phyloP scores from a whole-genome alignment of 1,140 invertebrate species.

The Scaptomyza pallida region DNA sequence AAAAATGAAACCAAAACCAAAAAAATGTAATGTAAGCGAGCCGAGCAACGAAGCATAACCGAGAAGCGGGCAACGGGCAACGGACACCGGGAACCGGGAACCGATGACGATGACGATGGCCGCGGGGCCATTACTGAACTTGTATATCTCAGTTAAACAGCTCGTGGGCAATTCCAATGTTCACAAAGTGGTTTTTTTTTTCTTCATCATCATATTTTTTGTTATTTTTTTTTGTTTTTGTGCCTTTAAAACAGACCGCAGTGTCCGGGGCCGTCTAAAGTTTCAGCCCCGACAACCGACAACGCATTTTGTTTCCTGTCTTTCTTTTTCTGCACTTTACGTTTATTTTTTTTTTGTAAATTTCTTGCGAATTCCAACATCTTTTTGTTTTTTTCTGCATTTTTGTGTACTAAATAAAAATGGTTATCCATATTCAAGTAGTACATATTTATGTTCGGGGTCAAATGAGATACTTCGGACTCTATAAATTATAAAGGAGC shows the following conservation, averaged over 20 bases:
- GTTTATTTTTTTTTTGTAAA: neutral
- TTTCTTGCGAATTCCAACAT: neutral
- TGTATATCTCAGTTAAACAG: conserved; percentile 2
- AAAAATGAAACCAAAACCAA: too few species aligned
- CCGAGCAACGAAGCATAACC: neutral
- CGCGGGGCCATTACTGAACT: neutral
- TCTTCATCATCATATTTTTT: neutral
- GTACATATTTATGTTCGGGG: neutral
- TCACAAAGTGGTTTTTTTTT: neutral
- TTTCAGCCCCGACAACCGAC: neutral
- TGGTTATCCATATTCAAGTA: neutral
- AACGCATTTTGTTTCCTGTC: neutral
- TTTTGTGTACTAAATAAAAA: conserved; percentile 1
- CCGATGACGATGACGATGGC: neutral
- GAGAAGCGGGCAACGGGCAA: neutral
- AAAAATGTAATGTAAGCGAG: too few species aligned
- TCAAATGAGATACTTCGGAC: neutral
- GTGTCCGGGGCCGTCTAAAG: neutral
- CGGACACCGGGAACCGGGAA: neutral
- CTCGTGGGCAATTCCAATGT: neutral
- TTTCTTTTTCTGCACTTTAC: neutral
- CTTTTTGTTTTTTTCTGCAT: neutral
- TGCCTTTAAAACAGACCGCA: neutral
- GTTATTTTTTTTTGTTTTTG: neutral
- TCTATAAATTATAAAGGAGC: neutral